phyloP scores from a whole-genome alignment of 1,140 invertebrate genomes.

The Leptestheria dahalacensis region DNA sequence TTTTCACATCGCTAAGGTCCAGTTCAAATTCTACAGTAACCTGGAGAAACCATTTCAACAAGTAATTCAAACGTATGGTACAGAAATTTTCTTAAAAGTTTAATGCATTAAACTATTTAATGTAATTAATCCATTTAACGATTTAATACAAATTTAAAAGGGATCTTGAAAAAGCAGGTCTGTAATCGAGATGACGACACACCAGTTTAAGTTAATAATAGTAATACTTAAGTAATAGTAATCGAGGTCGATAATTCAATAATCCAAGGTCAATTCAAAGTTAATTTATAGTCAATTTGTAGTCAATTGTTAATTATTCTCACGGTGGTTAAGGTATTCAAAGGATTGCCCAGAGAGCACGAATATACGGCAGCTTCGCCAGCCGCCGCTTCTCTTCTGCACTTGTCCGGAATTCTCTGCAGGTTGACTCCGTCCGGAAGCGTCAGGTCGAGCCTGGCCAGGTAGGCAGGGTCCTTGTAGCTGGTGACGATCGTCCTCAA shows the following conservation, averaged over 20 bases:
- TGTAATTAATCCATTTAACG: too few species aligned
- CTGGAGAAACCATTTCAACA: too few species aligned
- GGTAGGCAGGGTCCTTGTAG: not conserved
- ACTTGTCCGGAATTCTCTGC: not conserved
- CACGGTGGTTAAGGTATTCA: not conserved
- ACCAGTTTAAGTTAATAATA: too few species aligned
- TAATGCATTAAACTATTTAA: too few species aligned
- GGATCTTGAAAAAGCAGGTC: too few species aligned
- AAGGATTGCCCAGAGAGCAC: not conserved
- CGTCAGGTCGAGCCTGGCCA: not conserved
- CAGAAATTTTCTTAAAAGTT: too few species aligned
- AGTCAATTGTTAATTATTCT: not conserved
- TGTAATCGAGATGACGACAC: too few species aligned
- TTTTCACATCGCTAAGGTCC: not conserved
- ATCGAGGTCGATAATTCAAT: too few species aligned
- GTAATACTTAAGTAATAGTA: too few species aligned
- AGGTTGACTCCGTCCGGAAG: not conserved
- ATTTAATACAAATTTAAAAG: too few species aligned
- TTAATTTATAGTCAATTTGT: not conserved
- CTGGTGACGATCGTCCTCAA: not conserved
- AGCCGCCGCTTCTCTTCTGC: not conserved
- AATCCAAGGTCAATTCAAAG: not conserved
- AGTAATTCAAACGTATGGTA: too few species aligned
- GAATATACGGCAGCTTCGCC: not conserved
- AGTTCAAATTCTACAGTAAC: not conserved